A percentile compares a stretch with the other conserved stretches of the same genome.
phyloP scores from a whole-genome alignment of 2,113 vertebrate species.

The Hiodon tergisus region DNA sequence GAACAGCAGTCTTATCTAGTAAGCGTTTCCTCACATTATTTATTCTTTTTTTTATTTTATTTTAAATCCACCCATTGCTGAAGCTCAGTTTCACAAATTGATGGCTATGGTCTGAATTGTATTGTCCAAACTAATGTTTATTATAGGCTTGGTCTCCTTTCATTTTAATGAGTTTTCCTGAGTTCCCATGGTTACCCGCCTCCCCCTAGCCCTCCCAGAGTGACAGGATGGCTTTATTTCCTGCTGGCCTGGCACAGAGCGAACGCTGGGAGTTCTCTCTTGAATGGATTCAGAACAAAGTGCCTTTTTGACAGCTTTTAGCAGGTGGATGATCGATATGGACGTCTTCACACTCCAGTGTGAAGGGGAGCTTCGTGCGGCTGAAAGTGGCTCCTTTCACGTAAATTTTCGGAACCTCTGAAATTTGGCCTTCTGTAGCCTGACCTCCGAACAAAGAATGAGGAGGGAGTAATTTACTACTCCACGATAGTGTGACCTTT shows the following conservation, averaged over 20 bases:
- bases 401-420: background rate
- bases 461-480: background rate
- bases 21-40: background rate
- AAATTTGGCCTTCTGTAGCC: background rate
- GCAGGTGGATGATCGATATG: constrained; percentile 11
- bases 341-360: background rate
- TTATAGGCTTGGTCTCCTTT: background rate
- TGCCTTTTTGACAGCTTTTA: background rate
- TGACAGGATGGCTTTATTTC: constrained; percentile 9
- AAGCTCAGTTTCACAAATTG: background rate
- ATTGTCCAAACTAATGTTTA: background rate
- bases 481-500: background rate
- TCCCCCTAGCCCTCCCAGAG: background rate
- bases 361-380: background rate
- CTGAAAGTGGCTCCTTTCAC: background rate
- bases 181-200: constrained; percentile 19
- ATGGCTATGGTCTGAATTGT: background rate
- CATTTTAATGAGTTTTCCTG: background rate
- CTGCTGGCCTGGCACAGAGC: background rate
- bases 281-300: background rate
- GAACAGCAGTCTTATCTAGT: too few relatives aligned
- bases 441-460: background rate
- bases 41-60: background rate
- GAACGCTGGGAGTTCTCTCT: background rate
- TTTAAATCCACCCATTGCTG: background rate